Evolutionary conservation across 1,140 invertebrate genomes (phyloP).

Genomic region (Lithobius niger): DNA sequence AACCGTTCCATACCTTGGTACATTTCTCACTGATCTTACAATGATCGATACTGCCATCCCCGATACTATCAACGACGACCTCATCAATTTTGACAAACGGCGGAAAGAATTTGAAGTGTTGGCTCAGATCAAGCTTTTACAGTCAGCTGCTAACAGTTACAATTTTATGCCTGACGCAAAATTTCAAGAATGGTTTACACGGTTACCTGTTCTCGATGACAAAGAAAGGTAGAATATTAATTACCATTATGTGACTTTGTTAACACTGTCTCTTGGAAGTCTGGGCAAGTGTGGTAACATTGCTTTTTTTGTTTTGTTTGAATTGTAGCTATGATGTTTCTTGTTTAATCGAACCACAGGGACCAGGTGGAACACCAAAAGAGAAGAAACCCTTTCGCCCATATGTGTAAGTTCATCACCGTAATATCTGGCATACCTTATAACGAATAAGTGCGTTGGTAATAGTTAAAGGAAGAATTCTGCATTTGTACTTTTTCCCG

Average conservation of each 20-base stretch:
- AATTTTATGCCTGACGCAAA: constrained; percentile 63
- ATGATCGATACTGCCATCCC: constrained; percentile 98
- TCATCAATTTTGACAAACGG: constrained; percentile 98
- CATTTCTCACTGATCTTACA: constrained; percentile 93
- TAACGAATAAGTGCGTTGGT: constrained; percentile 8
- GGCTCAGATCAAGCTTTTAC: constrained; percentile 87
- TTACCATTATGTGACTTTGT: no score
- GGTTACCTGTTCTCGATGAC: constrained; percentile 74
- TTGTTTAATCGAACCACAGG: constrained; percentile 68
- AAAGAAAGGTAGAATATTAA: constrained; percentile 77
- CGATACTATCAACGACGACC: constrained; percentile 63
- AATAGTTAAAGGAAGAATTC: no score
- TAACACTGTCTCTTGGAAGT: background rate
- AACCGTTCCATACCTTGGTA: constrained; percentile 95
- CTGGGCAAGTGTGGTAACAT: background rate
- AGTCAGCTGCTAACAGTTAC: constrained; percentile 95
- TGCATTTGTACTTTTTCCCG: no score
- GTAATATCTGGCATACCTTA: constrained; percentile 4
- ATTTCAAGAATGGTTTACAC: constrained; percentile 88
- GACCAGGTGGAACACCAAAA: constrained; percentile 18
- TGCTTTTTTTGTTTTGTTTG: constrained; percentile 1
- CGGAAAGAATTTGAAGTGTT: constrained; percentile 97
- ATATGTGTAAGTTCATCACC: constrained; percentile 13
- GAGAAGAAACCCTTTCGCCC: constrained; percentile 27
- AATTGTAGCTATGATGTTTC: constrained; percentile 50